Conservation (phyloP, 2,797 vertebrate genomes). For the Acrocephalus scirpaceus region DNA sequence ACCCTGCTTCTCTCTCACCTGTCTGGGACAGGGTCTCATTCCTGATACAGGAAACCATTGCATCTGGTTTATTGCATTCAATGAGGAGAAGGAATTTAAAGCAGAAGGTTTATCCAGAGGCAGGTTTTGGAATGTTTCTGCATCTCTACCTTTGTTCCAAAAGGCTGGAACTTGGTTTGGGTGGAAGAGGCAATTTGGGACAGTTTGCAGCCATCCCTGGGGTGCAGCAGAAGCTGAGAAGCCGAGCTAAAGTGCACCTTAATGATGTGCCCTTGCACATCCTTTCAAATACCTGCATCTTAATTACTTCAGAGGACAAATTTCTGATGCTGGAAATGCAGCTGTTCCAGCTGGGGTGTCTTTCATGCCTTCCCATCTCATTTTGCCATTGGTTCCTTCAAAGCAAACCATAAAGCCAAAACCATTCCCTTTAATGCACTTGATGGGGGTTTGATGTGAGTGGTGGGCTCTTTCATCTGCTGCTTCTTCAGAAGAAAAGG, state of each 20-base stretch:
- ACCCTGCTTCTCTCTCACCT: neutral
- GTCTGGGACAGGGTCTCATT: neutral
- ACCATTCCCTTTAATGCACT: neutral
- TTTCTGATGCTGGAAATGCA: neutral
- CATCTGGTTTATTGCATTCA: neutral
- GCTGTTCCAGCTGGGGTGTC: neutral
- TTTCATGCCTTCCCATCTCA: neutral
- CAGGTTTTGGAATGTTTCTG: neutral
- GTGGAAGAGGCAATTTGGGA: neutral
- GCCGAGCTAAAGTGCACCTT: neutral
- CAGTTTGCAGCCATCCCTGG: neutral
- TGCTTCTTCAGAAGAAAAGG: neutral
- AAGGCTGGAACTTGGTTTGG: neutral
- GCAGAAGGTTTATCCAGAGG: neutral
- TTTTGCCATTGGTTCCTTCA: slow-evolving; percentile 34
- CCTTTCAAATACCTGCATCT: neutral
- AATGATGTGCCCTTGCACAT: neutral
- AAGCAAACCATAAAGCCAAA: slow-evolving; percentile 25
- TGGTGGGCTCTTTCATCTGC: slow-evolving; percentile 40
- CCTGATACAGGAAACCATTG: neutral
- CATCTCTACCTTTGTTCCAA: neutral
- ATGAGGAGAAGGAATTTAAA: neutral
- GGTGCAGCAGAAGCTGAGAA: neutral
- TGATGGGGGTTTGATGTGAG: slow-evolving; percentile 3
- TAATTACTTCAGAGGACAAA: slow-evolving; percentile 10